Evolutionary conservation across 2,113 vertebrate genomes (phyloP), one percentile per base, ranked within the genome.

Genomic region (Microtus richardsoni): DNA sequence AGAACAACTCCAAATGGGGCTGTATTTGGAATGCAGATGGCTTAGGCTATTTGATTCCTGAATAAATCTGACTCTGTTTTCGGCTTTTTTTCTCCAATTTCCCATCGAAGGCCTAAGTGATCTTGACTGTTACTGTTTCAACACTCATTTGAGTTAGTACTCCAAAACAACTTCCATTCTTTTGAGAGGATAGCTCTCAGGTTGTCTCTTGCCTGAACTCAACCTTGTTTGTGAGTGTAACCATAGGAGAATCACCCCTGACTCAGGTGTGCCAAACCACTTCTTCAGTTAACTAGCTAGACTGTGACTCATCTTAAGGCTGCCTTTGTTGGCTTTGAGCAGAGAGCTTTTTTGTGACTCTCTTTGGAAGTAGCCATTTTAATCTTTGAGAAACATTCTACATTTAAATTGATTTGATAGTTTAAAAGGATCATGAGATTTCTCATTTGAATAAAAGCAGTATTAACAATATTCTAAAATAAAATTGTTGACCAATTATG

Each of bases 401-500:
- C 68, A 90, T 80, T 83, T 90, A 80, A 90, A 30, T 85, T 88
- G 39, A 92, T 71, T 49, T 77, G 92, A 88, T 85, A 73, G 64
- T 94, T 95, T 95, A 68, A 93, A 91, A 85, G 36, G 39, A 95
- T 68, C 44, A 91, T 90, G 58, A 92, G 49, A 85, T 54, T 92
- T 92, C 92, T 90, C 78, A 82, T 87, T 82, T 95, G 88, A 96
- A 90, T 88, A 96, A 91, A 90, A 17, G 36, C 30, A 92, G n/a
- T 68, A 85, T 88, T 96, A 95, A 75, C 84, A 39, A 93, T 94
- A 97, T 74, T 12, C 49, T 41, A 96, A 71, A 52, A 39, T 85
- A 95, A 96, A 96, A 90, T 95, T 68, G 70, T 93, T 28, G 12
- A 75, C 28, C 49, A 93, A 94, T 92, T 93, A 95, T 22, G 85